Percentiles rank a stretch among this genome's conserved stretches.
phyloP scores from a whole-genome alignment of 2,797 vertebrate species.

The Peromyscus attwateri region DNA sequence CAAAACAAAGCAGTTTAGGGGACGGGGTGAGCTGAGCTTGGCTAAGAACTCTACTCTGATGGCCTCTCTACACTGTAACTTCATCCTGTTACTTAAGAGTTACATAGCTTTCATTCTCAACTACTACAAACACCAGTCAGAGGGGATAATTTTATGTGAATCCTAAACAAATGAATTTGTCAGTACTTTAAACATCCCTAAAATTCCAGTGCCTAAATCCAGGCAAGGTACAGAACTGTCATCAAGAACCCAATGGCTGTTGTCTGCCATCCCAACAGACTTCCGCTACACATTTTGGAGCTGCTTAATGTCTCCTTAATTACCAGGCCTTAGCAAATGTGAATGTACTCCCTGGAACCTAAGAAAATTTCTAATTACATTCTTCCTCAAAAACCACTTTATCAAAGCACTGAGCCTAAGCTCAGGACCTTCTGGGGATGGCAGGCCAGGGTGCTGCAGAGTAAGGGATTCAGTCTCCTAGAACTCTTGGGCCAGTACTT shows the following conservation, averaged over 20 bases:
- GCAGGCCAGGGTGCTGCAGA: background rate
- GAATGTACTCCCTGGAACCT: background rate
- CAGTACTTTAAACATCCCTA: background rate
- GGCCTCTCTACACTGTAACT: background rate
- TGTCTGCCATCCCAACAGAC: background rate
- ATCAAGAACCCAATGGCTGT: background rate
- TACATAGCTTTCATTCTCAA: background rate
- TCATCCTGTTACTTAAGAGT: background rate
- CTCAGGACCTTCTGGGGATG: background rate
- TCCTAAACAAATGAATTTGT: background rate
- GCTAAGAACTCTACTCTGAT: background rate
- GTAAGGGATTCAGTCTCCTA: background rate
- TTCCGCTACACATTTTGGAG: background rate
- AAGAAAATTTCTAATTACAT: background rate
- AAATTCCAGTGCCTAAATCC: background rate
- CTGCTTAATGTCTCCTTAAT: background rate
- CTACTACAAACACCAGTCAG: background rate
- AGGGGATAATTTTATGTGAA: background rate
- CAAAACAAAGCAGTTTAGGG: background rate
- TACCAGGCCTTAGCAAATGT: background rate
- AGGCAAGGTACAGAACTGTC: background rate
- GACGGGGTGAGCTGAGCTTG: background rate
- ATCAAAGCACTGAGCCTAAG: background rate
- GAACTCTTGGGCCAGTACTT: slow-evolving; percentile 75
- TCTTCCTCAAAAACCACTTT: background rate